These are phyloP conservation scores for Glareola pratincola DNA, from an alignment of 2,113 vertebrate species.

Conservation along the genomic window DNA sequence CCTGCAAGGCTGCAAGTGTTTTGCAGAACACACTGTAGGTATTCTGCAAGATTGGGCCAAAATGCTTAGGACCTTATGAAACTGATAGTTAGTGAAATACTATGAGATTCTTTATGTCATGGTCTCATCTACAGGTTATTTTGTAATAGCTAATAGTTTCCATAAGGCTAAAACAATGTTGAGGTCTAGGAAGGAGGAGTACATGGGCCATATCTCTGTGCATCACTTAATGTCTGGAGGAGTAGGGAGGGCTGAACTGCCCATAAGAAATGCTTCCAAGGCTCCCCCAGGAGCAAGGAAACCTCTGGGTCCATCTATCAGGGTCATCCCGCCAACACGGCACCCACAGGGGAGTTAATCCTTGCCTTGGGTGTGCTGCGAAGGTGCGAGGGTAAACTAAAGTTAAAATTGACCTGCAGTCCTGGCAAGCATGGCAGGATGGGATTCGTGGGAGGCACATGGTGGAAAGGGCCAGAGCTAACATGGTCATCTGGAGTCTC, in stretches of 20 bases:
- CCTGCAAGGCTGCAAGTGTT: background rate
- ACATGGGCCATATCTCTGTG: background rate
- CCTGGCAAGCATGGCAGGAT: fast-evolving
- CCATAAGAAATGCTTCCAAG: background rate
- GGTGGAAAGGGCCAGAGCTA: background rate
- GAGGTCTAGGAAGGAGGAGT: background rate
- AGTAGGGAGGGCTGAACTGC: background rate
- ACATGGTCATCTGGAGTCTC: background rate
- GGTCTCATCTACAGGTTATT: background rate
- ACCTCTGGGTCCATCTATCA: background rate
- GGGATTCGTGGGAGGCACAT: background rate
- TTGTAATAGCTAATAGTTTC: background rate
- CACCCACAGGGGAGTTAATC: background rate
- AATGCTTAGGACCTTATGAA: background rate
- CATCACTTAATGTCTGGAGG: background rate
- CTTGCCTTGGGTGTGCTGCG: background rate
- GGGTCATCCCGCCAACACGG: fast-evolving
- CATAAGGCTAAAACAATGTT: background rate
- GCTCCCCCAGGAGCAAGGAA: background rate
- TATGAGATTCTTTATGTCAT: background rate
- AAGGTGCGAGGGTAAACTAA: background rate
- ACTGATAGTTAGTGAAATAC: background rate
- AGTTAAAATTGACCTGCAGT: background rate
- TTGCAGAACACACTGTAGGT: background rate
- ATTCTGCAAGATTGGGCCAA: background rate